These are phyloP conservation scores for Rhinolophus sinicus DNA, from an alignment of 2,113 vertebrate species.

Conservation along the genomic window DNA sequence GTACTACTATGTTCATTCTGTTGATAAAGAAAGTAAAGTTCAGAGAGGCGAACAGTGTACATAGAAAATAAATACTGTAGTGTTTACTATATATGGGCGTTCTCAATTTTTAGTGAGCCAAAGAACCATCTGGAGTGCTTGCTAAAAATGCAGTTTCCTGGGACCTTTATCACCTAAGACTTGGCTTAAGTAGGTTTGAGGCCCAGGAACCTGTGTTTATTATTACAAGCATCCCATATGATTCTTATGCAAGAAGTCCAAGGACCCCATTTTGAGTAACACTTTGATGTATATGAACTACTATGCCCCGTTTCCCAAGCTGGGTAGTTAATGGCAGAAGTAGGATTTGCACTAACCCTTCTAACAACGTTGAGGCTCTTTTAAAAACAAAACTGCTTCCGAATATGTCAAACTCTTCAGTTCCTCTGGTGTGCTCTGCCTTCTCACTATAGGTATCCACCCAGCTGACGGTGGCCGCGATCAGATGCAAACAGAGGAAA, in stretches of 20 bases:
- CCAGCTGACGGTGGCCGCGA: not conserved
- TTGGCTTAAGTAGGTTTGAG: not conserved
- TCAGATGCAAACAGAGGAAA: not conserved
- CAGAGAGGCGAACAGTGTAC: not conserved
- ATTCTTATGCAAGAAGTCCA: not conserved
- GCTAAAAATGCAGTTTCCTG: not conserved
- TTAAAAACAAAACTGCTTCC: conserved; percentile 34
- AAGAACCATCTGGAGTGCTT: conserved; percentile 40
- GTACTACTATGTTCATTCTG: not conserved
- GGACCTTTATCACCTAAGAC: not conserved
- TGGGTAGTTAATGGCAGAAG: not conserved
- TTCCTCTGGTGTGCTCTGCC: conserved; percentile 3
- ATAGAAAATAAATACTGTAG: conserved; percentile 28
- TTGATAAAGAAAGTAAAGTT: conserved; percentile 12
- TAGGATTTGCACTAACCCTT: not conserved
- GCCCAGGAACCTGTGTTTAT: not conserved
- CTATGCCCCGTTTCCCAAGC: not conserved
- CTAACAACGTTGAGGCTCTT: conserved; percentile 30
- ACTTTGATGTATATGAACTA: not conserved
- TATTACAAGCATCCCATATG: not conserved
- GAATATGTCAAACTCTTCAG: not conserved
- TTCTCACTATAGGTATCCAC: not conserved
- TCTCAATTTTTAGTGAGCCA: conserved; percentile 16
- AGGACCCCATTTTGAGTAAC: conserved; percentile 7
- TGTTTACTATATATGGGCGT: not conserved